A percentile compares a stretch with the other conserved stretches of the same genome.
Evolutionary conservation across 2,888 invertebrate genomes (phyloP).

Genomic region (Dolichomitus sp.): DNA sequence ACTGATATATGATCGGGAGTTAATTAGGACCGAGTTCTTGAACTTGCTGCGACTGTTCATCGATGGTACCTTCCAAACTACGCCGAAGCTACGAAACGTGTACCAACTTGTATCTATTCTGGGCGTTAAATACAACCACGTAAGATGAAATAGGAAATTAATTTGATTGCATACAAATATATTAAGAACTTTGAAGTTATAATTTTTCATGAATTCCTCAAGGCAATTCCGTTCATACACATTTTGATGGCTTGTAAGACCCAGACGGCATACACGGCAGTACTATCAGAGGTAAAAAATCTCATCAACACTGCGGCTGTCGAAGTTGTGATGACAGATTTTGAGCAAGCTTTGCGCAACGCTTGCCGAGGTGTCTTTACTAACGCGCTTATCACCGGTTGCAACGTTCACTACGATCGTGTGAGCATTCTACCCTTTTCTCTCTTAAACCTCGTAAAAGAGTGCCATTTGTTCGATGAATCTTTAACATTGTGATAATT

Average conservation of each 20-base stretch:
- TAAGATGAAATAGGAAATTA: conserved; percentile 1
- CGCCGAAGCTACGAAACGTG: conserved; percentile 22
- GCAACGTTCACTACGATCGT: conserved; percentile 40
- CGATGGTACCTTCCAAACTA: conserved; percentile 52
- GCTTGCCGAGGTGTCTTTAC: neutral
- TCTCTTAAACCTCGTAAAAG: conserved; percentile 6
- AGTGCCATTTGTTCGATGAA: neutral
- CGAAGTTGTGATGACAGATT: conserved; percentile 20
- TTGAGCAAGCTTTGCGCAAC: conserved; percentile 34
- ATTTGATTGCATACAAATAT: neutral
- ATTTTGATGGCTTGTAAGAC: conserved; percentile 27
- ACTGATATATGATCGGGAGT: too few species aligned
- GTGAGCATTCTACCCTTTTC: conserved; percentile 7
- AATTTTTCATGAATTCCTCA: too few species aligned
- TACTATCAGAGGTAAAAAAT: neutral
- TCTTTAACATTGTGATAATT: neutral
- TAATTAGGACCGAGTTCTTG: too few species aligned
- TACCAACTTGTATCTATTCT: conserved; percentile 29
- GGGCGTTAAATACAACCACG: conserved; percentile 33
- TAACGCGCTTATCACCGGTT: conserved; percentile 14
- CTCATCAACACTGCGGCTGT: neutral
- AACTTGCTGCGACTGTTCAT: too few species aligned
- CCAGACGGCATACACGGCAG: conserved; percentile 14
- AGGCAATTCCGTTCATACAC: conserved; percentile 35
- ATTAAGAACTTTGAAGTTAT: neutral